These are phyloP conservation scores for Phataginus tricuspis DNA, from an alignment of 2,797 vertebrate species.

Conservation along the genomic window DNA sequence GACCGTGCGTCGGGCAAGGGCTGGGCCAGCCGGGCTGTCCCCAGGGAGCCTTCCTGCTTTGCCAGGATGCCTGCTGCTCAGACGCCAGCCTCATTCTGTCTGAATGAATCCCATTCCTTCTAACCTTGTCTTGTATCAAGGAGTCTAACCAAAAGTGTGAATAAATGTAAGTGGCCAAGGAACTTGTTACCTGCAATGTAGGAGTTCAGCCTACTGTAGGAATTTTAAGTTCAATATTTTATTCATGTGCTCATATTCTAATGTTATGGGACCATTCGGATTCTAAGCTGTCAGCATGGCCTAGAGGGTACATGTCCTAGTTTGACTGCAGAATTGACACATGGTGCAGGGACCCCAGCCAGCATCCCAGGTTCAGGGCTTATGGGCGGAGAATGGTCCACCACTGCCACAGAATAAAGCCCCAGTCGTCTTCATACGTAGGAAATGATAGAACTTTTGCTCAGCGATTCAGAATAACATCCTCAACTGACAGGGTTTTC, in stretches of 20 bases:
- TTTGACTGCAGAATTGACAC: rapidly evolving
- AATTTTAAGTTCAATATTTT: rapidly evolving
- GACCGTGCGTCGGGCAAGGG: rapidly evolving
- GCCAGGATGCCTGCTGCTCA: rapidly evolving
- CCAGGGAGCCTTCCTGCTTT: background rate
- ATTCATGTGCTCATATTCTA: rapidly evolving
- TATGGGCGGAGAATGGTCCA: rapidly evolving
- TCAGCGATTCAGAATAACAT: rapidly evolving
- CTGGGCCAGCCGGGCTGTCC: rapidly evolving
- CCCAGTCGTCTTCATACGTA: rapidly evolving
- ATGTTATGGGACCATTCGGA: rapidly evolving
- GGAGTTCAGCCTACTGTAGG: background rate
- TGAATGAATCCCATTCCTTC: background rate
- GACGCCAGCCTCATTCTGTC: rapidly evolving
- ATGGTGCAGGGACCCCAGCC: rapidly evolving
- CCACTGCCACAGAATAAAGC: background rate
- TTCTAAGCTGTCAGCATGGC: rapidly evolving
- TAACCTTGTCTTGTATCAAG: background rate
- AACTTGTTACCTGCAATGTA: rapidly evolving
- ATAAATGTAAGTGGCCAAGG: background rate
- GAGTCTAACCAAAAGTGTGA: background rate
- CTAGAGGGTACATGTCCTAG: rapidly evolving
- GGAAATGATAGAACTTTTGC: rapidly evolving
- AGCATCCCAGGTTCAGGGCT: rapidly evolving
- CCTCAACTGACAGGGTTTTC: background rate